phyloP scores from a whole-genome alignment of 2,888 invertebrate genomes.

The Dryadula phaetusa region DNA sequence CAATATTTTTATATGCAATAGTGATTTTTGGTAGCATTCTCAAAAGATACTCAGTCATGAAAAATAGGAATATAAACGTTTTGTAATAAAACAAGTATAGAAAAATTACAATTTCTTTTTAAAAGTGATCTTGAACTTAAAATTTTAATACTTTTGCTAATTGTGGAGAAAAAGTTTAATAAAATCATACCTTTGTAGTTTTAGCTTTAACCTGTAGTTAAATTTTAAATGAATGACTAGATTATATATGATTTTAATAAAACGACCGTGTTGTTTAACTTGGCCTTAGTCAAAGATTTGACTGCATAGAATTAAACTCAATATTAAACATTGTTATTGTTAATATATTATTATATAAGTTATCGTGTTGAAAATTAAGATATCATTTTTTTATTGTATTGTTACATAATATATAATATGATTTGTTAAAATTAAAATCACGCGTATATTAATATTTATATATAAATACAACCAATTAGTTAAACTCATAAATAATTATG shows the following conservation, averaged over 20 bases:
- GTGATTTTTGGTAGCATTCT: background rate
- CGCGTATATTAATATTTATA: conserved; percentile 16
- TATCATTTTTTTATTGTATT: conserved; percentile 2
- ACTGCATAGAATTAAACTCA: conserved; percentile 76
- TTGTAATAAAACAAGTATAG: background rate
- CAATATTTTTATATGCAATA: conserved; percentile 1
- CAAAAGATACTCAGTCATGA: background rate
- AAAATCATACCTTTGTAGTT: background rate
- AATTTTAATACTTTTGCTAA: background rate
- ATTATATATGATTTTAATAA: background rate
- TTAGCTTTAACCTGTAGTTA: background rate
- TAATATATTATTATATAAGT: conserved; percentile 26
- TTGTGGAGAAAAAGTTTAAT: background rate
- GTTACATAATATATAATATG: background rate
- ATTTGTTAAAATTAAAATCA: conserved; percentile 5
- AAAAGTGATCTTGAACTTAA: background rate
- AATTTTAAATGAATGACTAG: background rate
- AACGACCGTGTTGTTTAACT: conserved; percentile 15
- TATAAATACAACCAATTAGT: background rate
- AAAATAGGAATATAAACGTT: background rate
- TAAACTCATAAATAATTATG: background rate
- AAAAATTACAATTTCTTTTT: background rate
- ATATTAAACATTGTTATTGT: conserved; percentile 20
- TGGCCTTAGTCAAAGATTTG: conserved; percentile 70
- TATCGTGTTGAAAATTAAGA: background rate